Conservation (phyloP, 2,797 vertebrate genomes). For the Tokudaia muenninki region DNA sequence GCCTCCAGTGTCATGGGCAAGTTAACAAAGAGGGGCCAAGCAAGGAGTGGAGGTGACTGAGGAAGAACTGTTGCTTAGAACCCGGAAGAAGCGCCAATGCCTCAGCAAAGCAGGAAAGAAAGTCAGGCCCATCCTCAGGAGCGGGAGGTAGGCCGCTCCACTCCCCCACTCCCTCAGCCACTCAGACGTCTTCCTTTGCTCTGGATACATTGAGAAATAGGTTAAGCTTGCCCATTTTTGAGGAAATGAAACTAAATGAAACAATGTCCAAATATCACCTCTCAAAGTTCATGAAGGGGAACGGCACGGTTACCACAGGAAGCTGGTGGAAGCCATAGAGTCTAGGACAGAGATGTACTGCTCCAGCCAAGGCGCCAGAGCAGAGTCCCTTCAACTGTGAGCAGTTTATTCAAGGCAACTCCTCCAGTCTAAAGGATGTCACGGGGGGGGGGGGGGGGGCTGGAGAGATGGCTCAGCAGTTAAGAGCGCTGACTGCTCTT, state of each 20-base stretch:
- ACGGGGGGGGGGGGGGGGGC: no score
- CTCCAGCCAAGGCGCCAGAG: not conserved
- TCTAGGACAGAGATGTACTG: not conserved
- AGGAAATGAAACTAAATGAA: conserved; percentile 78
- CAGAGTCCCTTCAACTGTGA: not conserved
- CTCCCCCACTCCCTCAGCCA: not conserved
- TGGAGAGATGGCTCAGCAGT: no score
- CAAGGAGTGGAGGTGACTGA: not conserved
- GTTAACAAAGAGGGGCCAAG: not conserved
- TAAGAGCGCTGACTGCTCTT: no score
- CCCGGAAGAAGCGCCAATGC: not conserved
- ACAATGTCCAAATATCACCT: conserved; percentile 75
- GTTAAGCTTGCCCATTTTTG: conserved; percentile 58
- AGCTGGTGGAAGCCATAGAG: not conserved
- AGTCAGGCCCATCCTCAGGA: not conserved
- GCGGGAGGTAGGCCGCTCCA: not conserved
- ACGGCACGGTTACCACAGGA: conserved; percentile 61
- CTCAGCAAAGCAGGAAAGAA: not conserved
- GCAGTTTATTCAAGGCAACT: not conserved
- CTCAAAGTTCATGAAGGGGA: conserved; percentile 78
- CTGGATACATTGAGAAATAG: conserved; percentile 69
- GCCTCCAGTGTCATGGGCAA: not conserved
- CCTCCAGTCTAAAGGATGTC: not conserved
- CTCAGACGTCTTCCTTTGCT: conserved; percentile 55
- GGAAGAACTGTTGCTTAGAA: not conserved